These are phyloP conservation scores for Eublepharis macularius DNA, from an alignment of 2,113 vertebrate species.

Conservation along the genomic window DNA sequence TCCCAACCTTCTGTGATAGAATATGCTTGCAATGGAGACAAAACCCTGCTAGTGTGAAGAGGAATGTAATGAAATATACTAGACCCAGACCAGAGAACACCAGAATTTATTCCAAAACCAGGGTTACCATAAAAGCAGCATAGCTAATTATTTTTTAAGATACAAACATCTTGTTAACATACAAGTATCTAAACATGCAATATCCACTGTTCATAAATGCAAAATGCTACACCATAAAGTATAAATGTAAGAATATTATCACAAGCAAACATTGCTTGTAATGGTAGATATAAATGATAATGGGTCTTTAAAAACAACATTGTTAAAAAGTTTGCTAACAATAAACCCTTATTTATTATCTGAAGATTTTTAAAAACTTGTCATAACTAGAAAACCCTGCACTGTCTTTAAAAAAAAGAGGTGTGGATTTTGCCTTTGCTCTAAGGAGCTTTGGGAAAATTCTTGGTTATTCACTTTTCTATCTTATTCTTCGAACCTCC, in stretches of 20 bases:
- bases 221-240: not conserved
- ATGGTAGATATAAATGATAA: not conserved
- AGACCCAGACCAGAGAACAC: not conserved
- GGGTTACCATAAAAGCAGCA: not conserved
- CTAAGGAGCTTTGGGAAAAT: too few relatives aligned
- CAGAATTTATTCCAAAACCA: not conserved
- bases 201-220: not conserved
- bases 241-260: not conserved
- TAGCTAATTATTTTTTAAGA: not conserved
- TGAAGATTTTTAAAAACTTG: not conserved
- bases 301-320: not conserved
- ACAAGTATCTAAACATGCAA: too few relatives aligned
- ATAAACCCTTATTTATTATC: not conserved
- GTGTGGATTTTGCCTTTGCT: too few relatives aligned
- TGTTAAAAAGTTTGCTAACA: not conserved
- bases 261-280: not conserved
- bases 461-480: not conserved
- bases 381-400: not conserved
- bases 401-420: not conserved
- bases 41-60: not conserved
- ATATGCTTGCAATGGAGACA: not conserved
- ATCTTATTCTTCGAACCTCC: too few relatives aligned
- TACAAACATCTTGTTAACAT: too few relatives aligned
- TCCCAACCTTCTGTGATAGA: not conserved
- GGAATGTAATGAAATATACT: fast-evolving